Conservation (phyloP, 2,113 vertebrate genomes). For the Dolichotis patagonum region DNA sequence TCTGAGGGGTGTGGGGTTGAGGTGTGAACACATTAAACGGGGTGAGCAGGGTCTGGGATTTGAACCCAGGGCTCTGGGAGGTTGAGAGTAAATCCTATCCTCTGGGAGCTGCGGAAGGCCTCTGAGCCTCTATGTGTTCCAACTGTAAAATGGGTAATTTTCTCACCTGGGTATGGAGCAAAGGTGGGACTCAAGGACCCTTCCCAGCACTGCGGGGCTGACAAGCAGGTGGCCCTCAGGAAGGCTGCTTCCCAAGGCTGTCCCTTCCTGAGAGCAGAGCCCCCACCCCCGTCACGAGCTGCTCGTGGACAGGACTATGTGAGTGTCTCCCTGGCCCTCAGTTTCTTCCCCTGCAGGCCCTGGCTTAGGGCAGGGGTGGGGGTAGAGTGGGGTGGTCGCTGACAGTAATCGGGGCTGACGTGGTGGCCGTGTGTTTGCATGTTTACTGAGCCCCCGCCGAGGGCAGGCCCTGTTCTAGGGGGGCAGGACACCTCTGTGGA, state of each 20-base stretch:
- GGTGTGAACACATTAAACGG: fast-evolving
- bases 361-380: not conserved
- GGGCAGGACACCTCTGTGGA: not conserved
- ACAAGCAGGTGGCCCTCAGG: not conserved
- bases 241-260: not conserved
- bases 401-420: not conserved
- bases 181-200: not conserved
- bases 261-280: not conserved
- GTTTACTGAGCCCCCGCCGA: not conserved
- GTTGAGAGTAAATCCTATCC: not conserved
- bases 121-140: not conserved
- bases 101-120: not conserved
- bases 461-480: not conserved
- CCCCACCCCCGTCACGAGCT: not conserved
- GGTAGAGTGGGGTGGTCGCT: not conserved
- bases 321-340: not conserved
- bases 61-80: not conserved
- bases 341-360: not conserved
- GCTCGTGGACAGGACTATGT: not conserved
- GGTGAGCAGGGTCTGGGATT: fast-evolving
- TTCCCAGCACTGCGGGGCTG: not conserved
- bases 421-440: not conserved
- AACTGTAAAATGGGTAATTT: not conserved
- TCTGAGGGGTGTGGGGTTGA: not conserved
- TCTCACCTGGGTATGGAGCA: not conserved